Percentiles rank a stretch among this genome's conserved stretches.
phyloP scores from a whole-genome alignment of 2,113 vertebrate genomes.

The Merops nubicus region DNA sequence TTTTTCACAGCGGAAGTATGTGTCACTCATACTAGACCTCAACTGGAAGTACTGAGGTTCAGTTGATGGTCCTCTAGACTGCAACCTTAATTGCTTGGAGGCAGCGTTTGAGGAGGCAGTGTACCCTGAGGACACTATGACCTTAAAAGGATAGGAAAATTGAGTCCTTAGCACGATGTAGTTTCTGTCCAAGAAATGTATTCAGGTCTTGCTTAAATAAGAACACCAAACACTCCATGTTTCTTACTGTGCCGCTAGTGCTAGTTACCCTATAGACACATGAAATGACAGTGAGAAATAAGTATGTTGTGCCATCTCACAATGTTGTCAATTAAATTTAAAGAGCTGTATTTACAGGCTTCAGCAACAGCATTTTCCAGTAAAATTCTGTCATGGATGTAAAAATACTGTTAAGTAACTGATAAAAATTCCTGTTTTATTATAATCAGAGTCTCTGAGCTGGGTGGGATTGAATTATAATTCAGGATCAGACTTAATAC shows the following conservation, averaged over 20 bases:
- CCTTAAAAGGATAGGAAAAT: slow-evolving; percentile 69
- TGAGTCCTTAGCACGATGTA: background rate
- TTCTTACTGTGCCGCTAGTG: background rate
- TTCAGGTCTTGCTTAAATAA: slow-evolving; percentile 49
- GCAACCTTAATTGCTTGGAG: slow-evolving; percentile 25
- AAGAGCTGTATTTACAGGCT: background rate
- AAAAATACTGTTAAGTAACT: background rate
- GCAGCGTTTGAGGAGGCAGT: slow-evolving; percentile 1
- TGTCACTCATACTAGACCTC: background rate
- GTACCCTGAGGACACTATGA: slow-evolving; percentile 22
- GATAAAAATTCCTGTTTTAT: background rate
- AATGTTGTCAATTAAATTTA: background rate
- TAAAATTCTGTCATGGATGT: background rate
- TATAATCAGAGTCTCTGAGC: background rate
- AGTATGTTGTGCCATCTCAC: background rate
- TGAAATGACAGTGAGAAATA: background rate
- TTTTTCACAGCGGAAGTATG: background rate
- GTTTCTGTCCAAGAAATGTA: slow-evolving; percentile 52
- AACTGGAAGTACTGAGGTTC: background rate
- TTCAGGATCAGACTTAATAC: background rate
- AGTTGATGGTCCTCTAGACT: background rate
- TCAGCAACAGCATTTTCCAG: background rate
- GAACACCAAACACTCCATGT: slow-evolving; percentile 17
- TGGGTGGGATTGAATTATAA: background rate
- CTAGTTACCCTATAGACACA: background rate